A percentile compares a stretch with the other conserved stretches of the same genome.
Evolutionary conservation across 2,113 vertebrate genomes (phyloP).

Genomic region (Labeo catla): DNA sequence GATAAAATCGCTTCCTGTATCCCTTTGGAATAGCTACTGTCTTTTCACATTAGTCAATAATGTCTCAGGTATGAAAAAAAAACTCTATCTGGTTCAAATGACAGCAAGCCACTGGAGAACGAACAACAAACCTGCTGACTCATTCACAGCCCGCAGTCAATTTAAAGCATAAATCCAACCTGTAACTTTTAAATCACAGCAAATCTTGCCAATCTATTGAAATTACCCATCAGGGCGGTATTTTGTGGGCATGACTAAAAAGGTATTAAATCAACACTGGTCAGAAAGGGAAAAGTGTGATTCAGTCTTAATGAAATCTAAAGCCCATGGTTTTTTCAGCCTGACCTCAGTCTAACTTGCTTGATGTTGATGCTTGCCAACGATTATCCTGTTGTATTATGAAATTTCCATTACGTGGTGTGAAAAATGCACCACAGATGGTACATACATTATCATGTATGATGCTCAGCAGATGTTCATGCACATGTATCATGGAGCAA

Average conservation of each 20-base stretch:
- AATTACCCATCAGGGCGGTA: background rate
- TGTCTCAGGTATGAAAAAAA: conserved; percentile 21
- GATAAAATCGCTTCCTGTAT: conserved; percentile 3
- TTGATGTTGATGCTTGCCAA: background rate
- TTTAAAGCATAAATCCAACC: conserved; percentile 21
- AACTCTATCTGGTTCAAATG: conserved; percentile 3
- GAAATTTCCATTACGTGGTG: background rate
- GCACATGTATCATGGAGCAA: background rate
- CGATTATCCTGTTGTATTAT: background rate
- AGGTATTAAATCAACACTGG: conserved; percentile 7
- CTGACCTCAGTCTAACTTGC: background rate
- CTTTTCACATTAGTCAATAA: conserved; percentile 16
- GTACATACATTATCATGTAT: background rate
- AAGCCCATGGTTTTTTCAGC: background rate
- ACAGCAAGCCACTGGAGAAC: conserved; percentile 30
- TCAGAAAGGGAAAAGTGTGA: conserved; percentile 19
- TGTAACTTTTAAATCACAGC: conserved; percentile 11
- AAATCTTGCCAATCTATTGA: background rate
- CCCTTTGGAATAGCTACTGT: background rate
- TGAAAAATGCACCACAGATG: background rate
- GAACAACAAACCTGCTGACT: conserved; percentile 17
- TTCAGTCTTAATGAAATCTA: conserved; percentile 11
- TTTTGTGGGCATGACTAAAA: conserved; percentile 20
- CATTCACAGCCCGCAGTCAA: conserved; percentile 26
- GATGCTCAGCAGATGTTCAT: background rate